Percentiles rank a stretch among this genome's conserved stretches.
phyloP scores from a whole-genome alignment of 2,888 invertebrate genomes.

The Polydrusus cervinus region DNA sequence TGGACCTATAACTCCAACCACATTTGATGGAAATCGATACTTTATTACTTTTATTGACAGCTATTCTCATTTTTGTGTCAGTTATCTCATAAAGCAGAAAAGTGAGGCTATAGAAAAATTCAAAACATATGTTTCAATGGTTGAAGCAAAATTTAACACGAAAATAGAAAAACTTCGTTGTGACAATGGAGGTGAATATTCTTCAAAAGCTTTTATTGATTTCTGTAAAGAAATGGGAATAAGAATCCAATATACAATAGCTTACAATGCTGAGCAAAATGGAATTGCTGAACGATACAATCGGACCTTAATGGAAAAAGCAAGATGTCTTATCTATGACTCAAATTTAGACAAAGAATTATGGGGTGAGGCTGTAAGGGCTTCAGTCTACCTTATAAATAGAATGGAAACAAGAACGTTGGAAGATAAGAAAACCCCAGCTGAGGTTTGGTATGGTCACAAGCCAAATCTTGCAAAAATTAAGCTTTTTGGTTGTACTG shows the following conservation, averaged over 20 bases:
- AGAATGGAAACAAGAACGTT: conserved; percentile 13
- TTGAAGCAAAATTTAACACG: conserved; percentile 35
- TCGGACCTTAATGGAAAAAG: conserved; percentile 52
- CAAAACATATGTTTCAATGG: conserved; percentile 35
- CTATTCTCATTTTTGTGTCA: conserved; percentile 43
- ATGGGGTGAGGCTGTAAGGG: conserved; percentile 54
- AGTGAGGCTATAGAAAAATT: conserved; percentile 46
- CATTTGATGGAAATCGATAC: conserved; percentile 45
- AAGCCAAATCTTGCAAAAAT: neutral
- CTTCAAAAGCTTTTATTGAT: conserved; percentile 47
- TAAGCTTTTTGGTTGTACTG: neutral
- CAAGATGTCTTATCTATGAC: conserved; percentile 55
- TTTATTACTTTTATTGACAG: conserved; percentile 50
- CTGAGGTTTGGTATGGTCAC: neutral
- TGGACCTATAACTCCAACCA: conserved; percentile 28
- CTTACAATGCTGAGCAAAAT: conserved; percentile 54
- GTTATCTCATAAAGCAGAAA: conserved; percentile 36
- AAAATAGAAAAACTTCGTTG: conserved; percentile 41
- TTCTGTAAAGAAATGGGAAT: conserved; percentile 55
- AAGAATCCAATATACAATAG: conserved; percentile 49
- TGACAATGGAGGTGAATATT: conserved; percentile 54
- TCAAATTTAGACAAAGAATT: conserved; percentile 41
- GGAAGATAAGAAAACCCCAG: neutral
- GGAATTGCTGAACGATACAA: conserved; percentile 52
- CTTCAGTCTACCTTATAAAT: conserved; percentile 42